Evolutionary conservation across 2,113 vertebrate genomes (phyloP).

Genomic region (Fulmarus glacialis): DNA sequence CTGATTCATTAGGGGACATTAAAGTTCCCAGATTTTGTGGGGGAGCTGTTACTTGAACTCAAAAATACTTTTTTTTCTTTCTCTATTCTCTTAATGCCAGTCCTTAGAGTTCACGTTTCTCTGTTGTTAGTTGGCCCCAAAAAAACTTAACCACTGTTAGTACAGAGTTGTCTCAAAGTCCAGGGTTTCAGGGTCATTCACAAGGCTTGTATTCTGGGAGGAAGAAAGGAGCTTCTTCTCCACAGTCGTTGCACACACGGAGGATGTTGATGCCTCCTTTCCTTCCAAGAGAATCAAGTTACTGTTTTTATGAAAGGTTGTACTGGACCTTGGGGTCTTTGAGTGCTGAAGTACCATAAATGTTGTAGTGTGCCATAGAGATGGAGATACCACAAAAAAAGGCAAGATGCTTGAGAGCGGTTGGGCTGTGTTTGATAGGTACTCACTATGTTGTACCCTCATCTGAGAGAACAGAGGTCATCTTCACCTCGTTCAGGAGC

Average conservation of each 20-base stretch:
- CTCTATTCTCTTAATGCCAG: not conserved
- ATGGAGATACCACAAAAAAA: not conserved
- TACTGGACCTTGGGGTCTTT: not conserved
- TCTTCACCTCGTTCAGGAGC: not conserved
- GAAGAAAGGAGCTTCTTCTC: not conserved
- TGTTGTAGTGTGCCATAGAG: not conserved
- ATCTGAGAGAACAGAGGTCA: not conserved
- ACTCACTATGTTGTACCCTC: not conserved
- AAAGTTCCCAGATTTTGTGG: not conserved
- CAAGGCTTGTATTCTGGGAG: not conserved
- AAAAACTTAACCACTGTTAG: not conserved
- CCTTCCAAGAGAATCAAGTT: not conserved
- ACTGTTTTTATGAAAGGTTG: not conserved
- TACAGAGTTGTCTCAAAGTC: not conserved
- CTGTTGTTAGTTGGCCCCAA: not conserved
- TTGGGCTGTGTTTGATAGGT: not conserved
- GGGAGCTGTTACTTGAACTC: not conserved
- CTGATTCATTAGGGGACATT: not conserved
- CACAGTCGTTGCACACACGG: rapidly evolving
- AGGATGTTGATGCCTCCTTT: not conserved
- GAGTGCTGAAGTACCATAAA: not conserved
- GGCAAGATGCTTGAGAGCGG: not conserved
- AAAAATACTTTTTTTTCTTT: not conserved
- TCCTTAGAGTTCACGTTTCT: not conserved
- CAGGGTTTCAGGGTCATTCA: not conserved